Evolutionary conservation across 2,113 vertebrate genomes (phyloP).

Genomic region (Anolis carolinensis): DNA sequence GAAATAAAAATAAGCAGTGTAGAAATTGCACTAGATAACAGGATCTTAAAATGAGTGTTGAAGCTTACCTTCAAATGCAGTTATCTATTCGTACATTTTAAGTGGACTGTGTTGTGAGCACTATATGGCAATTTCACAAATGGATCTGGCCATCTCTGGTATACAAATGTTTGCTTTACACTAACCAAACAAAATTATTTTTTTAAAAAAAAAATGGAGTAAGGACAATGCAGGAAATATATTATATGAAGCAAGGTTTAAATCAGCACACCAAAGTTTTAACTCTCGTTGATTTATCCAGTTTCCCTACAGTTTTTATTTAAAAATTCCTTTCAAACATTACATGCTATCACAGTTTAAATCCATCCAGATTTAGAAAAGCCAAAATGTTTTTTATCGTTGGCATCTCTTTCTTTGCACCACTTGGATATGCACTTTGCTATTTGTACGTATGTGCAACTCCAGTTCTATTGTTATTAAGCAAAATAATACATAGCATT

Average conservation of each 20-base stretch:
- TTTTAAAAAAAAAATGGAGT: slow-evolving; percentile 14
- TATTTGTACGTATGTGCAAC: not conserved
- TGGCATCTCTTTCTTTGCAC: not conserved
- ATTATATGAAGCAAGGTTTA: not conserved
- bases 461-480: not conserved
- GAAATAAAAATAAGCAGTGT: slow-evolving; percentile 26
- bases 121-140: not conserved
- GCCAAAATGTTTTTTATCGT: not conserved
- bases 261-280: not conserved
- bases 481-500: not conserved
- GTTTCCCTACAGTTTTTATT: not conserved
- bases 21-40: slow-evolving; percentile 38
- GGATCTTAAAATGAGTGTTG: not conserved
- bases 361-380: not conserved
- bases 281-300: not conserved
- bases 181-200: slow-evolving; percentile 19
- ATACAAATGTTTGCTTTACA: slow-evolving; percentile 45
- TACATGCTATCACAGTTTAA: not conserved
- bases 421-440: not conserved
- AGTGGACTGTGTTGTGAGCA: not conserved
- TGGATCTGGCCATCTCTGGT: slow-evolving; percentile 20
- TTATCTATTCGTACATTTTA: slow-evolving; percentile 15
- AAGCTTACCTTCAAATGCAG: not conserved
- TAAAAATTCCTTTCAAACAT: not conserved
- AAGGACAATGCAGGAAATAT: slow-evolving; percentile 25